phyloP scores from a whole-genome alignment of 2,888 invertebrate genomes.

The Melitaea athalia region DNA sequence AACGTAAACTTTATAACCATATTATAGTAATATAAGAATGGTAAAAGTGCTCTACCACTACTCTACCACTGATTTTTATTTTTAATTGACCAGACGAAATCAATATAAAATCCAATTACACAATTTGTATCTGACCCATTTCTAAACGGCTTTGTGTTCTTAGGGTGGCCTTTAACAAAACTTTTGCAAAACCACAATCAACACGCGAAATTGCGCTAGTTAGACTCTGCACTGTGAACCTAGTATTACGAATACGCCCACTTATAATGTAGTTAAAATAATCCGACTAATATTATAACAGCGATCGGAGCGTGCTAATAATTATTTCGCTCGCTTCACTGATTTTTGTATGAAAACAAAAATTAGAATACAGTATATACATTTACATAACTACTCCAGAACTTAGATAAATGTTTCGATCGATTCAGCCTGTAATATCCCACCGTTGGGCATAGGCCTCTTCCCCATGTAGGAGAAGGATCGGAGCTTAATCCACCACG shows the following conservation, averaged over 20 bases:
- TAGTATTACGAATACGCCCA: slow-evolving; percentile 6
- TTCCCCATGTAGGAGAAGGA: too few species aligned
- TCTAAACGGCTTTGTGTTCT: not conserved
- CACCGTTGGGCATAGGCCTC: too few species aligned
- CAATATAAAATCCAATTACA: not conserved
- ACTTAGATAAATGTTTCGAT: too few species aligned
- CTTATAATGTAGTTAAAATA: not conserved
- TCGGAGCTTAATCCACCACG: too few species aligned
- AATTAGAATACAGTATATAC: not conserved
- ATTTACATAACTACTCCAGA: too few species aligned
- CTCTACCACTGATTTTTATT: too few species aligned
- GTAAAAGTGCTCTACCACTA: not conserved
- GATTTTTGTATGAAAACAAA: not conserved
- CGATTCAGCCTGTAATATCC: too few species aligned
- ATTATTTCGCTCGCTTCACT: not conserved
- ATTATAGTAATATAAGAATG: not conserved
- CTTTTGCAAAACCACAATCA: slow-evolving; percentile 22
- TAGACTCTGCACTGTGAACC: slow-evolving; percentile 17
- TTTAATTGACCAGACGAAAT: too few species aligned
- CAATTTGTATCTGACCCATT: not conserved
- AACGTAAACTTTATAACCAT: too few species aligned
- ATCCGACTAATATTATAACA: not conserved
- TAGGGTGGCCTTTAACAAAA: slow-evolving; percentile 12
- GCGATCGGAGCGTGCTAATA: slow-evolving; percentile 1
- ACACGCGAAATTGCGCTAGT: slow-evolving; percentile 30